phyloP scores from a whole-genome alignment of 2,113 vertebrate genomes.

The Lutjanus erythropterus region DNA sequence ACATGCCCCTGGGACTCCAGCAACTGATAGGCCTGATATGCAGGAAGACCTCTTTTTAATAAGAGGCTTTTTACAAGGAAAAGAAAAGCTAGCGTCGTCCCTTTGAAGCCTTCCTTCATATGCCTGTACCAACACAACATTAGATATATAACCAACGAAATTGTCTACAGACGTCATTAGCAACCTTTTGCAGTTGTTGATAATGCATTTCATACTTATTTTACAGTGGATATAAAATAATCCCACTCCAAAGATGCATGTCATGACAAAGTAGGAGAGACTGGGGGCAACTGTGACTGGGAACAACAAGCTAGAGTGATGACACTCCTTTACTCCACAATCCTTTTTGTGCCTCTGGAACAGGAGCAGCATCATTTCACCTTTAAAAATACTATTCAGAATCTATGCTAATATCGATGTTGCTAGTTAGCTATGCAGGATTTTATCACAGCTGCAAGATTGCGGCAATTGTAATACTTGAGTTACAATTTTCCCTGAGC shows the following conservation, averaged over 20 bases:
- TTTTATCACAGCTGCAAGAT: neutral
- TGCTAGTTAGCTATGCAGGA: too few relatives aligned
- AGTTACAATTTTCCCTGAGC: too few relatives aligned
- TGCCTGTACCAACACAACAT: conserved; percentile 15
- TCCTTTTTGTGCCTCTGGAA: too few relatives aligned
- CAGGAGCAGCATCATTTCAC: too few relatives aligned
- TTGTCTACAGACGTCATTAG: conserved; percentile 4
- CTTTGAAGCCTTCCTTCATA: conserved; percentile 64
- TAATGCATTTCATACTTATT: conserved; percentile 1
- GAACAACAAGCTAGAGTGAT: too few relatives aligned
- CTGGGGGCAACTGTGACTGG: too few relatives aligned
- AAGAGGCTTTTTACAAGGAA: conserved; percentile 57
- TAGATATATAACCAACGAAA: neutral
- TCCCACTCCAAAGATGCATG: neutral
- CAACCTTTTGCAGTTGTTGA: neutral
- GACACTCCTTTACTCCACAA: too few relatives aligned
- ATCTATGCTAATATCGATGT: too few relatives aligned
- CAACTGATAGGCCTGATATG: conserved; percentile 62
- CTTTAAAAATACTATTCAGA: too few relatives aligned
- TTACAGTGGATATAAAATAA: conserved; percentile 8
- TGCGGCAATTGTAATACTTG: too few relatives aligned
- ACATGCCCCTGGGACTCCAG: conserved; percentile 75
- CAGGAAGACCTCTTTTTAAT: conserved; percentile 64
- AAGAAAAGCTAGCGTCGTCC: conserved; percentile 47
- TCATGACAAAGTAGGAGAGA: too few relatives aligned